phyloP scores from a whole-genome alignment of 2,113 vertebrate genomes.

The Gulo gulo region DNA sequence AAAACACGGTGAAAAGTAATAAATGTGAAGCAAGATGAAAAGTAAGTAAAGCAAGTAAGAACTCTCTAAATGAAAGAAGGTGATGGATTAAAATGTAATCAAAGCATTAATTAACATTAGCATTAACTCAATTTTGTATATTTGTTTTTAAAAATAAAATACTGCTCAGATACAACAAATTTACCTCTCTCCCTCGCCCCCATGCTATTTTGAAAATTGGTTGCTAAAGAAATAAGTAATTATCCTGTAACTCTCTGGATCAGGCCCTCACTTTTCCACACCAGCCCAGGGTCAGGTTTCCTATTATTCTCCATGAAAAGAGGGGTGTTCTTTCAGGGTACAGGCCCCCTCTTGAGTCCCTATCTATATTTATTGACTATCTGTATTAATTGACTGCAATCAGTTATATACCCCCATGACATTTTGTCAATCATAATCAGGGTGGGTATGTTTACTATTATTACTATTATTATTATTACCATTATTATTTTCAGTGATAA shows the following conservation, averaged over 20 bases:
- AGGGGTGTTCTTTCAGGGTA: neutral
- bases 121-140: constrained; percentile 55
- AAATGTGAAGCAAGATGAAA: neutral
- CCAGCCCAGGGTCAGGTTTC: neutral
- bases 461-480: constrained; percentile 17
- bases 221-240: constrained; percentile 50
- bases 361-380: constrained; percentile 51
- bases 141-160: constrained; percentile 53
- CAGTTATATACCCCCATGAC: constrained; percentile 46
- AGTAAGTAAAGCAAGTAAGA: neutral
- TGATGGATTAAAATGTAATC: constrained; percentile 58
- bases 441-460: constrained; percentile 26
- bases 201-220: neutral
- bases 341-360: neutral
- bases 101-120: neutral
- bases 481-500: constrained; percentile 75
- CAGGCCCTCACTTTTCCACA: neutral
- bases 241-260: neutral
- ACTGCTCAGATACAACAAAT: constrained; percentile 26
- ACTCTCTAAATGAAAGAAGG: neutral
- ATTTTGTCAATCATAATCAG: constrained; percentile 75
- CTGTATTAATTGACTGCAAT: constrained; percentile 49
- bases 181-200: constrained; percentile 18
- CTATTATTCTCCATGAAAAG: constrained; percentile 21
- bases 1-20: neutral